Base-by-base conservation (phyloP, 2,113 vertebrate species). In the Oryzias javanicus region DNA sequence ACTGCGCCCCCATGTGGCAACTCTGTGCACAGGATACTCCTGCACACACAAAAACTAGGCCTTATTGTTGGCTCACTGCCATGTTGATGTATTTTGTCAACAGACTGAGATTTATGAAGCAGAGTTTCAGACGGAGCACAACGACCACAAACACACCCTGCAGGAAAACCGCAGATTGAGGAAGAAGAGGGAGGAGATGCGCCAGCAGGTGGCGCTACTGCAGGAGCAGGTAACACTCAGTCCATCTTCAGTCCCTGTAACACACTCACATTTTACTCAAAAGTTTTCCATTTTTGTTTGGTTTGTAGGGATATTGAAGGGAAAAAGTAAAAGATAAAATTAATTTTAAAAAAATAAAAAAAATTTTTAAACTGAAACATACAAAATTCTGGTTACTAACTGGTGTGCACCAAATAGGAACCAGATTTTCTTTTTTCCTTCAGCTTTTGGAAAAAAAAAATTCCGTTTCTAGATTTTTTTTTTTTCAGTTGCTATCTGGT, bases 91-190 rank as follows among this genome's bases (percentile, higher is more conserved):
- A 15, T 70, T 74, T 49, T 81, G 67, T 78, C 49, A 22, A 17
- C 82, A 94, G 92, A 93, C 90, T 5, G 83, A 91, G 70, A 91
- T 93, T 64, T 93, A 92, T 67, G 91, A 91, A 54, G 89, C 89
- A 4, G 92, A 93, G 60, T 92, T 89, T 80, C 87, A 90, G 72
- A 91, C 78, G 0, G 91, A 92, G 75, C 91, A 92, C 25, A 89
- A 82, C 24, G 86, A 91, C 56, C 91, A 90, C 56, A 89, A 93
- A 64, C 83, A 90, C 41, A 92, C 92, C 3, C 74, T 84, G 70
- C 86, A 89, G 55, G 92, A 94, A 64, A 93, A 93, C 63, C 88
- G 83, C 24, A 90, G 79, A 53, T 84, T 93, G 46, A 83, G 82
- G 64, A 88, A 71, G 76, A 91, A 90, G 61, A 87, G 91, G 58